Evolutionary conservation across 2,888 invertebrate genomes (phyloP).

Genomic region (Perdita meconis): DNA sequence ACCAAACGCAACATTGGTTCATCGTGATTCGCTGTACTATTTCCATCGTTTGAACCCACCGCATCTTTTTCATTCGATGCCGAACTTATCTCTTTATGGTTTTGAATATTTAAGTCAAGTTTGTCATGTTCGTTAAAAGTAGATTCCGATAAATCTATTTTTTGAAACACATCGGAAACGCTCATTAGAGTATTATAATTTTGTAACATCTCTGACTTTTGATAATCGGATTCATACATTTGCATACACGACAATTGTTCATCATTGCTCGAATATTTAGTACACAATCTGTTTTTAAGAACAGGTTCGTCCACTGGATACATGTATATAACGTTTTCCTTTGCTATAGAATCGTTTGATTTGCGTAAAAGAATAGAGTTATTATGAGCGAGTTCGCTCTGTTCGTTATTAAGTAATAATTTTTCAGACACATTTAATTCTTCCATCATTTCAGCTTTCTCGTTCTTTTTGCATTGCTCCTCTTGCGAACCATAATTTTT

Average conservation of each 20-base stretch:
- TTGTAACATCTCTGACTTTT: slow-evolving; percentile 31
- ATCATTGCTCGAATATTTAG: slow-evolving; percentile 22
- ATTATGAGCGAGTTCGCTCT: slow-evolving; percentile 40
- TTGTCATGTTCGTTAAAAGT: slow-evolving; percentile 25
- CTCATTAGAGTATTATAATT: slow-evolving; percentile 30
- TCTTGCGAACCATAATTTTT: slow-evolving; percentile 64
- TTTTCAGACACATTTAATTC: slow-evolving; percentile 66
- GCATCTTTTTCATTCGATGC: slow-evolving; percentile 17
- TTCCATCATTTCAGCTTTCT: slow-evolving; percentile 42
- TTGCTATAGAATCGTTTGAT: slow-evolving; percentile 24
- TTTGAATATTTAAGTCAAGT: slow-evolving; percentile 25
- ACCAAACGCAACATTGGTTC: slow-evolving; percentile 74
- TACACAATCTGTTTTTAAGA: slow-evolving; percentile 38
- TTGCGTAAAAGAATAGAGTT: slow-evolving; percentile 25
- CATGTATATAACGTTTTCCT: slow-evolving; percentile 30
- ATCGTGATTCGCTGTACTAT: slow-evolving; percentile 41
- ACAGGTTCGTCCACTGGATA: slow-evolving; percentile 45
- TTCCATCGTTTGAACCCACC: slow-evolving; percentile 19
- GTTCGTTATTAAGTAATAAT: slow-evolving; percentile 59
- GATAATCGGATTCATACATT: slow-evolving; percentile 21
- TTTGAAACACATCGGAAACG: slow-evolving; percentile 50
- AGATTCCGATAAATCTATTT: slow-evolving; percentile 45
- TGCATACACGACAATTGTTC: slow-evolving; percentile 13
- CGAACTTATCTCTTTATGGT: slow-evolving; percentile 21
- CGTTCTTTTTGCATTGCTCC: slow-evolving; percentile 50